These are phyloP conservation scores for Hemaris fuciformis DNA, from an alignment of 2,888 invertebrate species.

Conservation along the genomic window DNA sequence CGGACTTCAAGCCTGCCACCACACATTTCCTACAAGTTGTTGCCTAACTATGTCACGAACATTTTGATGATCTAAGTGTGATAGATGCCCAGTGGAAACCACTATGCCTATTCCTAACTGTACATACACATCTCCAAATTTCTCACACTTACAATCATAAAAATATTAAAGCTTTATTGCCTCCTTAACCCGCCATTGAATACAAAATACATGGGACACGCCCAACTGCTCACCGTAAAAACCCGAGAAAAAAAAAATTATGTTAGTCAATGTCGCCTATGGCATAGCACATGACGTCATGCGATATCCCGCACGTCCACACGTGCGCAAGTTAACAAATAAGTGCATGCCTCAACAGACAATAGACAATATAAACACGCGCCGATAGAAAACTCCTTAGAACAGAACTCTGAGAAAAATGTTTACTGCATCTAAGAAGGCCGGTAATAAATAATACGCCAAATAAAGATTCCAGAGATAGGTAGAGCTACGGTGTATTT, in stretches of 20 bases:
- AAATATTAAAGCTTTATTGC: too few relatives aligned
- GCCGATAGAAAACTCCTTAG: not conserved
- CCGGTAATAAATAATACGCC: not conserved
- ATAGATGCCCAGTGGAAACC: too few relatives aligned
- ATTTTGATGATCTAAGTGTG: too few relatives aligned
- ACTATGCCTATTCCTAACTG: too few relatives aligned
- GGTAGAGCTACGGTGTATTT: too few relatives aligned
- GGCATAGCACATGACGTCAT: not conserved
- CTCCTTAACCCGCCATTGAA: too few relatives aligned
- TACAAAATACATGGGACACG: not conserved
- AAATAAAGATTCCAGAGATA: not conserved
- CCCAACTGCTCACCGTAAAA: not conserved
- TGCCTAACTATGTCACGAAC: too few relatives aligned
- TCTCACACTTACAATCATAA: too few relatives aligned
- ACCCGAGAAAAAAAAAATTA: not conserved
- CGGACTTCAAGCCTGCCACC: too few relatives aligned
- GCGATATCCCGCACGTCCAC: not conserved
- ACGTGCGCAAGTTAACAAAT: constrained; percentile 1
- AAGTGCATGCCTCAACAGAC: not conserved
- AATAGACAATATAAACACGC: not conserved
- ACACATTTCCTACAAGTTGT: too few relatives aligned
- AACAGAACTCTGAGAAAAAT: not conserved
- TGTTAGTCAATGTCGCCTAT: not conserved
- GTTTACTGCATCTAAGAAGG: not conserved
- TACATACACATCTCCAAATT: too few relatives aligned